These are phyloP conservation scores for Baccha elongata DNA, from an alignment of 2,888 invertebrate species.

Conservation along the genomic window DNA sequence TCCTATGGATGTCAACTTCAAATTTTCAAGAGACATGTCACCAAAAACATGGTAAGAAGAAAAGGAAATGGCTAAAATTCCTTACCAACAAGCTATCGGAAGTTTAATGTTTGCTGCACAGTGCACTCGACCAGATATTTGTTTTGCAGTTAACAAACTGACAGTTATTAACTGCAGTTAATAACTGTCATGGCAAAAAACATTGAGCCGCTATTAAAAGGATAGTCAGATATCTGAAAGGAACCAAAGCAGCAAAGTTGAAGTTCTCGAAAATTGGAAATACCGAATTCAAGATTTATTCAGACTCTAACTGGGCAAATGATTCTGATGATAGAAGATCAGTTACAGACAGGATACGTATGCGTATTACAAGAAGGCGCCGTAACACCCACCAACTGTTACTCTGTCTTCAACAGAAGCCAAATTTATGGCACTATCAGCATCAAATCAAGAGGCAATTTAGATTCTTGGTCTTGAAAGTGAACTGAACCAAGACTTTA, in stretches of 20 bases:
- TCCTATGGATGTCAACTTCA: conserved; percentile 10
- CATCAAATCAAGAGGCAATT: neutral
- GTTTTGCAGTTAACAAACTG: neutral
- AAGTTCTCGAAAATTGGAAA: neutral
- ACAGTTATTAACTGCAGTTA: no score
- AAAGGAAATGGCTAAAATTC: no score
- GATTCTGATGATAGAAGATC: conserved; percentile 28
- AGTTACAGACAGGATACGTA: conserved; percentile 8
- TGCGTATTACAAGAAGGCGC: neutral
- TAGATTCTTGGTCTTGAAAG: neutral
- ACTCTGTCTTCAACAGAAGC: neutral
- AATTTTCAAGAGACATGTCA: no score
- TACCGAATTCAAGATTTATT: conserved; percentile 1
- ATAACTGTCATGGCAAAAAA: no score
- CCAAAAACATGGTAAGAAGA: neutral
- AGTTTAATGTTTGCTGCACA: conserved; percentile 8
- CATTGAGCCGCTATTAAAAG: neutral
- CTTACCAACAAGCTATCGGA: neutral
- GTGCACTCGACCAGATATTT: no score
- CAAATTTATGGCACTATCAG: neutral
- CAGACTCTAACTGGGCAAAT: conserved; percentile 13
- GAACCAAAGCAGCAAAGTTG: neutral
- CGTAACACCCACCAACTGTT: neutral
- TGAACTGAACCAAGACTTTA: neutral
- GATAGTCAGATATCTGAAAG: conserved; percentile 9